Percentiles rank a stretch among this genome's conserved stretches.
Evolutionary conservation across 2,113 vertebrate species (phyloP).

Genomic region (Nibea coibor): DNA sequence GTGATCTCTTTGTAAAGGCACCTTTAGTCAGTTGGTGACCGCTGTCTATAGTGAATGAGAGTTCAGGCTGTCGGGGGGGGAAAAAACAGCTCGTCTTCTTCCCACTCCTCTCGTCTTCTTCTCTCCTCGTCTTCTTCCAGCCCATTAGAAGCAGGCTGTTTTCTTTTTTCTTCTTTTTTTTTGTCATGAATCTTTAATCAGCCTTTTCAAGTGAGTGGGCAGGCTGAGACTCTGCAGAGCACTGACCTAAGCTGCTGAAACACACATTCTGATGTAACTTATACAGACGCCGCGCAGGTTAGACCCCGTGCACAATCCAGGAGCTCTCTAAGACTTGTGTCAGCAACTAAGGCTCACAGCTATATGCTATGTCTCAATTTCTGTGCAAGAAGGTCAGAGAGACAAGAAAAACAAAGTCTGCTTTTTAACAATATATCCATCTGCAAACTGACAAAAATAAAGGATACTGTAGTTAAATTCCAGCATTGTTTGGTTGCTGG

Average conservation of each 20-base stretch:
- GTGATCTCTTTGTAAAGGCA: slow-evolving; percentile 42
- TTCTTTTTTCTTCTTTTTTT: slow-evolving; percentile 12
- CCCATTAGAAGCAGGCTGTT: slow-evolving; percentile 44
- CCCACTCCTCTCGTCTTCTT: slow-evolving; percentile 13
- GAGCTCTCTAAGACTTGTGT: slow-evolving; percentile 10
- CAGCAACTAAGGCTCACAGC: slow-evolving; percentile 7
- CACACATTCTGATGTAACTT: slow-evolving; percentile 67
- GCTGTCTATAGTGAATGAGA: slow-evolving; percentile 50
- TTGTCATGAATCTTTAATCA: slow-evolving; percentile 76
- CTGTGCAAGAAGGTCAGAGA: not conserved
- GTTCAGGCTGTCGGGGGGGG: slow-evolving; percentile 29
- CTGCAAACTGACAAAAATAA: slow-evolving; percentile 20
- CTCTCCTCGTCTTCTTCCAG: slow-evolving; percentile 27
- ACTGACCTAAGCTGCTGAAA: slow-evolving; percentile 67
- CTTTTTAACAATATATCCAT: not conserved
- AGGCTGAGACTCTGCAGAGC: slow-evolving; percentile 57
- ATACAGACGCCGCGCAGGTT: slow-evolving; percentile 46
- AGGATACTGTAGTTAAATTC: slow-evolving; percentile 21
- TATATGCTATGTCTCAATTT: not conserved
- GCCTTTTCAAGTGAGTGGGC: slow-evolving; percentile 61
- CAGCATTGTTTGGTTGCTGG: slow-evolving; percentile 30
- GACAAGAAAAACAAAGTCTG: not conserved
- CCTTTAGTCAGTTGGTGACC: slow-evolving; percentile 44
- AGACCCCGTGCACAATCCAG: slow-evolving; percentile 29
- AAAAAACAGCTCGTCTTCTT: slow-evolving; percentile 53